Base-by-base conservation (phyloP, 1,140 invertebrate species). In the Holcopasites calliopsidis region DNA sequence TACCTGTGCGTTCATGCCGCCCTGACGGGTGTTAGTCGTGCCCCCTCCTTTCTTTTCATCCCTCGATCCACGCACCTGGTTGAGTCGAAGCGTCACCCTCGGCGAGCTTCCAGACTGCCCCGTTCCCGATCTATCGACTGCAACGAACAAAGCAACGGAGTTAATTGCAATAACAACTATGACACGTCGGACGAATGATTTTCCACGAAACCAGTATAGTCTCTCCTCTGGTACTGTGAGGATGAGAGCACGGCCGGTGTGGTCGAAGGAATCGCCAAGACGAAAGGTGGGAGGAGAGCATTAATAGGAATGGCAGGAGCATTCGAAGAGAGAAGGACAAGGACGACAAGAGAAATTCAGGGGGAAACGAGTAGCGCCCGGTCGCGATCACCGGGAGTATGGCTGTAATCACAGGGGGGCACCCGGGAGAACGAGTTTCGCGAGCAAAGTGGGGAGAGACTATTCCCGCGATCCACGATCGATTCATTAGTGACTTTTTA, bases 11-110 rank as follows among this genome's bases (percentile, higher is more conserved):
- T 61, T 84, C 55, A 81, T 79, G 73, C 70, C 55, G 72, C 86
- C 77, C 80, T 87, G 86, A 68, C 87, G 86, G 72, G 84, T 83
- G 71, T 83, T 87, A 60, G 68, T 62, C 47, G 74, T 31, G 42
- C 74, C 49, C 44, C 74, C 72, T 47, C 76, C 80, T 87, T 92
- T 93, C 78, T 92, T 93, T 66, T 93, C 92, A 93, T 93, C 92
- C 90, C 92, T 92, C 68, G 90, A 58, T 71, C 91, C 87, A 35
- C 92, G 89, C 66, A 93, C 90, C 70, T 93, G 92, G 83, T 94
- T 93, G 73, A 94, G 91, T 79, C 93, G 92, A 55, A 94, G 88
- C 82, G 93, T 93, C 64, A 94, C 92, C 70, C 93, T 89, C 38
- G 93, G 93, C 68, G 93, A 94, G 74, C 89, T 88, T 85, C 86